Evolutionary conservation across 2,888 invertebrate species (phyloP).

Genomic region (Hyposoter didymator): DNA sequence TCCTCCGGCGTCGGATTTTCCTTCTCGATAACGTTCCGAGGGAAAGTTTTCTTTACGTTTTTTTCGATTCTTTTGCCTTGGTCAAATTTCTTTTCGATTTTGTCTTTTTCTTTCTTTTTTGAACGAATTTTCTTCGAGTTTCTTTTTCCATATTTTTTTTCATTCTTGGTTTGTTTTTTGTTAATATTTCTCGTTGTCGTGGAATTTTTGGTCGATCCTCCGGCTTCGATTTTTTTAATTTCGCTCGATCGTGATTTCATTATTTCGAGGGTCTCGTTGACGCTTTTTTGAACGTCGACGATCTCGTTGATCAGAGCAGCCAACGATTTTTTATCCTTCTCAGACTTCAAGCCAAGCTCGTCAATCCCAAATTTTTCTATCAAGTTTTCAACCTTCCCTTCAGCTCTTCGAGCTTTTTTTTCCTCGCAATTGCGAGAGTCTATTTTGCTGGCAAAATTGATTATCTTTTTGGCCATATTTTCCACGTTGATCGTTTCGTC

Average conservation of each 20-base stretch:
- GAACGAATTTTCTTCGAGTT: constrained; percentile 22
- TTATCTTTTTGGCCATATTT: constrained; percentile 68
- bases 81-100: constrained; percentile 8
- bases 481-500: constrained; percentile 50
- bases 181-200: background rate
- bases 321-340: constrained; percentile 70
- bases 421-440: constrained; percentile 26
- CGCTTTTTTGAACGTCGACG: constrained; percentile 71
- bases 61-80: background rate
- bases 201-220: background rate
- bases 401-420: constrained; percentile 14
- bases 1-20: constrained; percentile 27
- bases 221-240: background rate
- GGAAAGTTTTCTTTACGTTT: constrained; percentile 56
- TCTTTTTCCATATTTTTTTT: background rate
- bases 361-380: constrained; percentile 68
- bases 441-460: constrained; percentile 67
- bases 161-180: background rate
- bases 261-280: constrained; percentile 73
- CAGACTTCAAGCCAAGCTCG: constrained; percentile 68
- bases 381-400: constrained; percentile 33
- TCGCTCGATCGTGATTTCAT: constrained; percentile 66
- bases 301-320: constrained; percentile 69
- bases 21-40: background rate
- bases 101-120: constrained; percentile 42